Evolutionary conservation across 2,797 vertebrate species (phyloP), one percentile per base, ranked within the genome.

Genomic region (Heterohyrax brucei): DNA sequence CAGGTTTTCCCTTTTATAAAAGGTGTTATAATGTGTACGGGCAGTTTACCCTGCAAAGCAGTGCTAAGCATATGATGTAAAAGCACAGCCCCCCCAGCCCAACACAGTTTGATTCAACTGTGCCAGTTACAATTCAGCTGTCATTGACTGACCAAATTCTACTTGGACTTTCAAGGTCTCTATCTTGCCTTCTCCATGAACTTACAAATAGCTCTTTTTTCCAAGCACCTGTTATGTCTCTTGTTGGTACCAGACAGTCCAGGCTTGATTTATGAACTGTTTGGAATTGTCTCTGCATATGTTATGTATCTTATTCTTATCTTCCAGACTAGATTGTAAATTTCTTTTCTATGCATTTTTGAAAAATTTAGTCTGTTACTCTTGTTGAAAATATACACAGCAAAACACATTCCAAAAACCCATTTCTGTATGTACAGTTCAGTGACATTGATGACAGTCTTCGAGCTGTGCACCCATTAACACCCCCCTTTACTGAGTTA

Each of bases 1-100:
- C 39, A 39, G 39, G 39, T 39, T 39, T 39, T 39, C 39, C 39
- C 39, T 92, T 87, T 91, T 90, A 68, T 88, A 73, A 96, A 95
- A 92, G 68, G 56, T 95, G 50, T 95, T 92, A 87, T 46, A 64
- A 87, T 95, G 9, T 78, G 53, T 90, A 30, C 62, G 79, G 83
- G 14, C 72, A 87, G 66, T 95, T 93, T 75, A 92, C 93, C 61
- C 62, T 94, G 48, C 48, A 78, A 92, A 96, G 95, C 93, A 90
- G 21, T 92, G 61, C 81, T 89, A 73, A 59, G 39, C 78, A 94
- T 95, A 96, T 96, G 70, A 56, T 22, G 48, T 83, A 50, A 73
- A 94, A 91, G 91, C 79, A 86, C 50, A 7, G 9, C 26, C 44
- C 46, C 39, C 18, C 68, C 39, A 8, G 5, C 7, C 46, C 48